These are phyloP conservation scores for Solenopsis fugax DNA, from an alignment of 1,140 invertebrate genomes.

Conservation along the genomic window DNA sequence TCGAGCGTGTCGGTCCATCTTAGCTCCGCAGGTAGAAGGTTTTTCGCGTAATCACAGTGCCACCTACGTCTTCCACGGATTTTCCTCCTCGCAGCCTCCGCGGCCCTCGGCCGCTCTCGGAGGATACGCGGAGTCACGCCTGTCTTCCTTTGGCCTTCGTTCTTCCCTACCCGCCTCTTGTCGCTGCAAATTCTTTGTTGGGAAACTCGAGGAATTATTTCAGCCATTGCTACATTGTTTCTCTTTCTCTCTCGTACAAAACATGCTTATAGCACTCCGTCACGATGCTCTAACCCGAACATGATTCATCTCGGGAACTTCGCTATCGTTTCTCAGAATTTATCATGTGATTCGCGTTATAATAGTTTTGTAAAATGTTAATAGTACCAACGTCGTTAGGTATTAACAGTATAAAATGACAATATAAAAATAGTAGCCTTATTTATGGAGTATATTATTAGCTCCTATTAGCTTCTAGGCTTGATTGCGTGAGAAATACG, in stretches of 20 bases:
- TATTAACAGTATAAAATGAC: background rate
- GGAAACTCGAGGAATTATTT: slow-evolving; percentile 57
- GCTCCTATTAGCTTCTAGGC: background rate
- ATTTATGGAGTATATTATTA: background rate
- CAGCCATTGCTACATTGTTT: slow-evolving; percentile 26
- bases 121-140: slow-evolving; percentile 64
- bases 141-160: slow-evolving; percentile 71
- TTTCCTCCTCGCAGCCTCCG: slow-evolving; percentile 66
- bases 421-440: background rate
- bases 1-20: slow-evolving; percentile 78
- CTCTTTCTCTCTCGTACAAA: background rate
- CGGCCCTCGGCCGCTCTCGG: slow-evolving; percentile 58
- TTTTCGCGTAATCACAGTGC: slow-evolving; percentile 71
- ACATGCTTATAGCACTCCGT: background rate
- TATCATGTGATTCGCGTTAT: slow-evolving; percentile 1
- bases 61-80: slow-evolving; percentile 69
- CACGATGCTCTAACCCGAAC: background rate
- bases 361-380: background rate
- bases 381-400: too few relatives aligned
- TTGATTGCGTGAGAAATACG: background rate
- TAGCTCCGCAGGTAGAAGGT: slow-evolving; percentile 53
- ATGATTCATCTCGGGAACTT: slow-evolving; percentile 4
- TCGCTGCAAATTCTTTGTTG: slow-evolving; percentile 50
- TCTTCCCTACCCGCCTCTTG: slow-evolving; percentile 28
- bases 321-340: background rate